phyloP scores from a whole-genome alignment of 2,888 invertebrate genomes.

The Leptinotarsa haldemani region DNA sequence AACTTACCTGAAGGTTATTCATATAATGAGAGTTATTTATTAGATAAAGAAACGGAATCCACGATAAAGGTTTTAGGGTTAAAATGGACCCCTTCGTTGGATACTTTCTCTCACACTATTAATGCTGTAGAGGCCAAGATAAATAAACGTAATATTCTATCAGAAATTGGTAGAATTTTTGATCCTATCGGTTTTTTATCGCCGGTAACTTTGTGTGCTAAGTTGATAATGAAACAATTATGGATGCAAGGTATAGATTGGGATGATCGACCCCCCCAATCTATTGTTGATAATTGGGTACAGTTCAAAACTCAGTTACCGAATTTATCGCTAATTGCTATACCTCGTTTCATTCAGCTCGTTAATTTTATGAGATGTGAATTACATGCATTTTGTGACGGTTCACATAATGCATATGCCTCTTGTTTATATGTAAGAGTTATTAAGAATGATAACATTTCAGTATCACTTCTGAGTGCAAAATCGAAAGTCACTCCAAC shows the following conservation, averaged over 20 bases:
- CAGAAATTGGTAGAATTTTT: conserved; percentile 15
- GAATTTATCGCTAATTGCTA: conserved; percentile 10
- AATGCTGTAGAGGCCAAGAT: neutral
- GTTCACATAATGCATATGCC: conserved; percentile 6
- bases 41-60: conserved; percentile 17
- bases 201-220: neutral
- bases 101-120: conserved; percentile 7
- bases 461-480: too few relatives aligned
- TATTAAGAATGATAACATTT: too few relatives aligned
- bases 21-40: conserved; percentile 7
- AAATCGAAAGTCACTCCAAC: too few relatives aligned
- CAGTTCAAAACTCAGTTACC: conserved; percentile 10
- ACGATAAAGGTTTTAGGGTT: conserved; percentile 14
- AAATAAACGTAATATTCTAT: conserved; percentile 6
- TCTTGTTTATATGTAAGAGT: too few relatives aligned
- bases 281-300: conserved; percentile 12
- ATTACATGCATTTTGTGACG: conserved; percentile 22
- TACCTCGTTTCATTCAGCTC: conserved; percentile 3
- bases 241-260: conserved; percentile 10
- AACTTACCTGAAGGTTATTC: conserved; percentile 17
- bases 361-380: conserved; percentile 10
- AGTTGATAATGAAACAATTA: conserved; percentile 11
- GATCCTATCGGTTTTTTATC: conserved; percentile 14
- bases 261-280: conserved; percentile 11
- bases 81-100: conserved; percentile 16